Percentiles rank a stretch among this genome's conserved stretches.
Evolutionary conservation across 2,888 invertebrate species (phyloP).

Genomic region (Dysmachus trigonus): DNA sequence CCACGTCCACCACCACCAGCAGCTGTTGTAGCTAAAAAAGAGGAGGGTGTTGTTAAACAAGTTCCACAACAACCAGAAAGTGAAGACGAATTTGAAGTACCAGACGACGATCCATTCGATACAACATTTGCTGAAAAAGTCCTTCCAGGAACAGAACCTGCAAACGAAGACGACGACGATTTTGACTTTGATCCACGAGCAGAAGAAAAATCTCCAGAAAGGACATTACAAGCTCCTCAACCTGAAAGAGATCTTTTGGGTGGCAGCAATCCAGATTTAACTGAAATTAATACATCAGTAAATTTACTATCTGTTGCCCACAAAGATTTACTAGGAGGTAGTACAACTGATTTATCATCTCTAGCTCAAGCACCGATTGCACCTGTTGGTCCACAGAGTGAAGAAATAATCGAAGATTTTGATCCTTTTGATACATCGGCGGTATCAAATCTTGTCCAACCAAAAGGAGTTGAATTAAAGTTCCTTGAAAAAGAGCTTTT

Average conservation of each 20-base stretch:
- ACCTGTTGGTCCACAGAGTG: slow-evolving; percentile 66
- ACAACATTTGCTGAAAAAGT: slow-evolving; percentile 84
- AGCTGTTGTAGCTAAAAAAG: background rate
- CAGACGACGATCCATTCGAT: slow-evolving; percentile 80
- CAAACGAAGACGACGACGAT: slow-evolving; percentile 64
- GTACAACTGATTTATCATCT: slow-evolving; percentile 77
- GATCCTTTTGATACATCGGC: slow-evolving; percentile 90
- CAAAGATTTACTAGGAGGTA: slow-evolving; percentile 79
- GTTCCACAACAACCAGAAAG: slow-evolving; percentile 59
- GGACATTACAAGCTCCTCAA: slow-evolving; percentile 57
- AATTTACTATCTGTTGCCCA: slow-evolving; percentile 64
- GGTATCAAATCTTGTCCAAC: slow-evolving; percentile 75
- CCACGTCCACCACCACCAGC: slow-evolving; percentile 63
- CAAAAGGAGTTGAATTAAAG: slow-evolving; percentile 81
- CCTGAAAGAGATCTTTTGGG: slow-evolving; percentile 69
- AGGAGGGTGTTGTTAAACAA: slow-evolving; percentile 53
- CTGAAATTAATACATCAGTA: slow-evolving; percentile 59
- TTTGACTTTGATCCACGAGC: slow-evolving; percentile 73
- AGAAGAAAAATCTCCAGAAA: slow-evolving; percentile 65
- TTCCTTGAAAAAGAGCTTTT: slow-evolving; percentile 81
- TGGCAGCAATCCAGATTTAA: slow-evolving; percentile 55
- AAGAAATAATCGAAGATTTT: slow-evolving; percentile 66
- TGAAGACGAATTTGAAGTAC: slow-evolving; percentile 68
- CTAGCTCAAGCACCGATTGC: slow-evolving; percentile 74
- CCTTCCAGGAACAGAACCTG: slow-evolving; percentile 67